Evolutionary conservation across 2,888 invertebrate genomes (phyloP).

Genomic region (Lasioglossum calceatum): DNA sequence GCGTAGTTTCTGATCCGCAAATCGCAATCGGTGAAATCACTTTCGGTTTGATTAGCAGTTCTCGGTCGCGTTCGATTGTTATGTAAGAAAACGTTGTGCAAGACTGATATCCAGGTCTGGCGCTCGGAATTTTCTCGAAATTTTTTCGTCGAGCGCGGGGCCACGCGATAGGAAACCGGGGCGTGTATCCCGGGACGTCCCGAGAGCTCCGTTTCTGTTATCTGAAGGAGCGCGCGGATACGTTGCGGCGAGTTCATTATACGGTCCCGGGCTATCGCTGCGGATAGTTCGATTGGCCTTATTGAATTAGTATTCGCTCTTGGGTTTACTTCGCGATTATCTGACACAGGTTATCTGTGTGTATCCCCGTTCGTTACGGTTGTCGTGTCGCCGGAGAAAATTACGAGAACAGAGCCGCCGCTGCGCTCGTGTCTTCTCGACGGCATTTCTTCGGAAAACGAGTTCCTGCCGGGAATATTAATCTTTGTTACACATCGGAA

Average conservation of each 20-base stretch:
- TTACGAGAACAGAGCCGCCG: slow-evolving; percentile 10
- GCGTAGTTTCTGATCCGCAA: neutral
- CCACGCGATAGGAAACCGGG: neutral
- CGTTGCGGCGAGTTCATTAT: slow-evolving; percentile 71
- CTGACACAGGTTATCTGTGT: slow-evolving; percentile 50
- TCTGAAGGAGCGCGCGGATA: slow-evolving; percentile 61
- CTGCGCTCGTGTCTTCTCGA: neutral
- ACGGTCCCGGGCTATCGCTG: slow-evolving; percentile 58
- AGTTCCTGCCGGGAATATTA: neutral
- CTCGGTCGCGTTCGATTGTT: neutral
- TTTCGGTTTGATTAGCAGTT: neutral
- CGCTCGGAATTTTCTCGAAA: neutral
- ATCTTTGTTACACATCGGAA: neutral
- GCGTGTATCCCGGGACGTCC: slow-evolving; percentile 10
- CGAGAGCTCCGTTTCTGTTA: slow-evolving; percentile 37
- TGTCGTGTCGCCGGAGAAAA: slow-evolving; percentile 37
- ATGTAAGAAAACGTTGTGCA: neutral
- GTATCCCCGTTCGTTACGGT: slow-evolving; percentile 40
- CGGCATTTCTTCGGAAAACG: neutral
- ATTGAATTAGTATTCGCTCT: slow-evolving; percentile 74
- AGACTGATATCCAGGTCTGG: neutral
- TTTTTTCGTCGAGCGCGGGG: neutral
- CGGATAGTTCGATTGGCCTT: slow-evolving; percentile 72
- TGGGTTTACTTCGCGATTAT: slow-evolving; percentile 62
- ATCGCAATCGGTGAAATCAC: slow-evolving; percentile 1